phyloP scores from a whole-genome alignment of 2,797 vertebrate species.

The Simalia tracyae region DNA sequence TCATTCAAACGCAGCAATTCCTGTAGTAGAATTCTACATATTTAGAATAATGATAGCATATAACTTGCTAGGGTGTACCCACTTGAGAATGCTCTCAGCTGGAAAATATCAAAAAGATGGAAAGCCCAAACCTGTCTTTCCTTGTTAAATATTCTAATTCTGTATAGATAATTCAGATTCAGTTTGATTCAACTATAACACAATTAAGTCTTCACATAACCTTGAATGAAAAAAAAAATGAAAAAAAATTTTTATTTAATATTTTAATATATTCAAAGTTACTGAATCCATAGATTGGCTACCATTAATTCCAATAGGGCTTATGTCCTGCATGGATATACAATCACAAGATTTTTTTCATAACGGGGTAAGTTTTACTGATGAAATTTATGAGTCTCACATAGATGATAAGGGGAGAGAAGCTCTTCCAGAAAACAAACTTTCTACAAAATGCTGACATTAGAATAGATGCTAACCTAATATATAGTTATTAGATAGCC shows the following conservation, averaged over 20 bases:
- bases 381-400: neutral
- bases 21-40: neutral
- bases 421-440: neutral
- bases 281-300: neutral
- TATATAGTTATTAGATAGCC: neutral
- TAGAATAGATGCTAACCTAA: neutral
- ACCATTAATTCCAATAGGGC: neutral
- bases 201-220: neutral
- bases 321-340: neutral
- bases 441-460: neutral
- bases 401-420: neutral
- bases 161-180: neutral
- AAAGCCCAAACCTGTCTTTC: neutral
- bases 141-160: neutral
- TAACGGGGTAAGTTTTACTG: neutral
- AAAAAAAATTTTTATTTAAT: neutral
- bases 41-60: neutral
- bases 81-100: neutral
- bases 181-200: neutral
- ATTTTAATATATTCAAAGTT: neutral
- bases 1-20: neutral
- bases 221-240: neutral
- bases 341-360: neutral
- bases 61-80: neutral
- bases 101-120: neutral